phyloP scores from a whole-genome alignment of 2,797 vertebrate species.

The Microhierax caerulescens region DNA sequence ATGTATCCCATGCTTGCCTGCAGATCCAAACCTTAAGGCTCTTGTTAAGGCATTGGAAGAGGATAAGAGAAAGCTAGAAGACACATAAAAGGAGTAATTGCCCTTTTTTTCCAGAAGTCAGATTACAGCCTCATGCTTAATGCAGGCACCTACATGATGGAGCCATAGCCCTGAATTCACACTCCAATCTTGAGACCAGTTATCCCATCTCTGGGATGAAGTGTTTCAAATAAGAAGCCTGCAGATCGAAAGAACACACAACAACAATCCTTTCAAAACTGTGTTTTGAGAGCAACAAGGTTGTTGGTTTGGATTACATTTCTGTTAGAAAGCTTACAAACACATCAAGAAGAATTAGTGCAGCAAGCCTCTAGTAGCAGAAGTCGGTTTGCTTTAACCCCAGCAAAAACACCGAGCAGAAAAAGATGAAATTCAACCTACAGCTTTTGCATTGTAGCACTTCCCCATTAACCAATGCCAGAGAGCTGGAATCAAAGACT shows the following conservation, averaged over 20 bases:
- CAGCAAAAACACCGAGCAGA: not conserved
- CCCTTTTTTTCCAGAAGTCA: not conserved
- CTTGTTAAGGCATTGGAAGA: not conserved
- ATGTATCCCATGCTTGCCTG: rapidly evolving
- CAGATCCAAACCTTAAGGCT: not conserved
- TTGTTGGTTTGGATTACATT: not conserved
- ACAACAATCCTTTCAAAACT: not conserved
- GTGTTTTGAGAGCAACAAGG: not conserved
- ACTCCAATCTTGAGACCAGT: not conserved
- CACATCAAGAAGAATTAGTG: not conserved
- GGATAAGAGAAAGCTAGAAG: not conserved
- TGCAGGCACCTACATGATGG: rapidly evolving
- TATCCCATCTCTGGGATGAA: not conserved
- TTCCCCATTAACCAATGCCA: not conserved
- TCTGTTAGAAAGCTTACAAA: not conserved
- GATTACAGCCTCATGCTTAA: rapidly evolving
- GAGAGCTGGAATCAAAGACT: not conserved
- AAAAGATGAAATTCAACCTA: not conserved
- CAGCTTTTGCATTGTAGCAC: not conserved
- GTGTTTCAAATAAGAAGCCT: not conserved
- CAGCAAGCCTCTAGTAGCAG: not conserved
- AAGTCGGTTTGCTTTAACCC: not conserved
- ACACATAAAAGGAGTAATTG: not conserved
- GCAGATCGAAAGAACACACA: not conserved
- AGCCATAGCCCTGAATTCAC: not conserved